phyloP scores from a whole-genome alignment of 2,888 invertebrate species.

The Mythimna albipuncta region DNA sequence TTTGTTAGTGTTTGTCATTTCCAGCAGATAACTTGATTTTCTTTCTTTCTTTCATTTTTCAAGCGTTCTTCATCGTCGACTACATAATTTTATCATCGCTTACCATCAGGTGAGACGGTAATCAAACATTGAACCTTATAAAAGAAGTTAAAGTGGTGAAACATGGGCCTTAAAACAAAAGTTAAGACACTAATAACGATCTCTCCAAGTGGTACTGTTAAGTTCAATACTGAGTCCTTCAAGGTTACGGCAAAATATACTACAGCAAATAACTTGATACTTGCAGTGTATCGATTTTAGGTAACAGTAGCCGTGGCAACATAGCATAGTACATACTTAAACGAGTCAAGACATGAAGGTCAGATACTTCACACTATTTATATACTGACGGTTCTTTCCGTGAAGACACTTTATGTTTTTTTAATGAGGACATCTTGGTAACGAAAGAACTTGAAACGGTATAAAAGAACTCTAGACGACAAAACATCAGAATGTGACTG shows the following conservation, averaged over 20 bases:
- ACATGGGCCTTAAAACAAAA: background rate
- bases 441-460: no score
- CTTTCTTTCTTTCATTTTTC: no score
- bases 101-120: no score
- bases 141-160: no score
- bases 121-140: no score
- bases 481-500: no score
- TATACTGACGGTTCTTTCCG: background rate
- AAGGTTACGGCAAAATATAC: slow-evolving; percentile 29
- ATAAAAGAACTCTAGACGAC: no score
- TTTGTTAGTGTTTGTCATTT: no score
- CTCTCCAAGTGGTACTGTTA: slow-evolving; percentile 38
- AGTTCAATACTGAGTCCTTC: slow-evolving; percentile 1
- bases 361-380: slow-evolving; percentile 14
- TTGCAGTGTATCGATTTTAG: slow-evolving; percentile 38
- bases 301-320: slow-evolving; percentile 23
- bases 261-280: slow-evolving; percentile 18
- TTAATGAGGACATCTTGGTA: background rate
- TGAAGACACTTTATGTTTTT: background rate
- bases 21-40: no score
- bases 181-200: slow-evolving; percentile 1
- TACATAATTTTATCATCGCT: no score
- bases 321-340: background rate
- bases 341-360: slow-evolving; percentile 13
- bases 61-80: no score